phyloP scores from a whole-genome alignment of 2,888 invertebrate species.

The Drosophila quinaria region DNA sequence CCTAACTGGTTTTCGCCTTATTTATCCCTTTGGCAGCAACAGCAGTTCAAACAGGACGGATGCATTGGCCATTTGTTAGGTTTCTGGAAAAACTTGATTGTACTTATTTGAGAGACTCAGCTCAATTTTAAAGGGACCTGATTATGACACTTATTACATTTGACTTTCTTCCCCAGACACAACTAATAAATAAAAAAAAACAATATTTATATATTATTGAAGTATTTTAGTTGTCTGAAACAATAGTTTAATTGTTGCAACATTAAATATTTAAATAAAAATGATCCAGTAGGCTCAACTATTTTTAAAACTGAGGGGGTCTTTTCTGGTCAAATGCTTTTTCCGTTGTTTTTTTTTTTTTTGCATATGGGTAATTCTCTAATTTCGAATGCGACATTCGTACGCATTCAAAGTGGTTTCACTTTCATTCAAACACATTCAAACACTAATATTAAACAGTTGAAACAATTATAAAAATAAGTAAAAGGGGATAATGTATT shows the following conservation, averaged over 20 bases:
- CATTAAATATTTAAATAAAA: no score
- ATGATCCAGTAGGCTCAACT: no score
- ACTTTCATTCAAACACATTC: no score
- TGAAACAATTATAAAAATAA: no score
- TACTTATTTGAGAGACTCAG: slow-evolving; percentile 7
- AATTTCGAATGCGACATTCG: no score
- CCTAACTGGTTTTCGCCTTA: slow-evolving; percentile 17
- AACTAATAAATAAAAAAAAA: not conserved
- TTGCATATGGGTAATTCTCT: no score
- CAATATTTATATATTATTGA: not conserved
- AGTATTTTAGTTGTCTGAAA: not conserved
- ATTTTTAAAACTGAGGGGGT: no score
- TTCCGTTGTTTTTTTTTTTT: no score
- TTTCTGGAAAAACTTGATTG: slow-evolving; percentile 31
- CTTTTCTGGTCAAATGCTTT: no score
- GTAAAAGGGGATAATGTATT: no score
- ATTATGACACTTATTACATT: not conserved
- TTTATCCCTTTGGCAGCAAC: not conserved
- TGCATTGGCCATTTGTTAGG: slow-evolving; percentile 14
- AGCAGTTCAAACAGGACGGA: not conserved
- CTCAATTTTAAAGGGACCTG: not conserved
- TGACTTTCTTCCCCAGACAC: not conserved
- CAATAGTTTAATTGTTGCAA: not conserved
- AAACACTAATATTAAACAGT: no score
- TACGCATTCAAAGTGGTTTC: no score